Percentiles rank a stretch among this genome's conserved stretches.
Conservation (phyloP, 2,888 invertebrate species). For the Candidula unifasciata region DNA sequence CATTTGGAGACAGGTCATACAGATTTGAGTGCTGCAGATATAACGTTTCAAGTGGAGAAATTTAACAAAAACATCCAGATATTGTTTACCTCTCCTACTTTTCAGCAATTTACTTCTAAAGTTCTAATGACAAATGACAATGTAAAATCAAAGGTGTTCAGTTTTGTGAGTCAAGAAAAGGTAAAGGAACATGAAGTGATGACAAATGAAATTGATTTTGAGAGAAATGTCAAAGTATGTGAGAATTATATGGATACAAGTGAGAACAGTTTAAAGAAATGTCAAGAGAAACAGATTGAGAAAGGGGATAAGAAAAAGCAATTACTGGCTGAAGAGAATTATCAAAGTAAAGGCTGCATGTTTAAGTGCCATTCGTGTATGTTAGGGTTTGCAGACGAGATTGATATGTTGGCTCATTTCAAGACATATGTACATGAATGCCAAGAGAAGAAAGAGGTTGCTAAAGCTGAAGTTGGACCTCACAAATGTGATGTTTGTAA, state of each 20-base stretch:
- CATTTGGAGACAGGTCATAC: constrained; percentile 93
- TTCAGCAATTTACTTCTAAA: constrained; percentile 41
- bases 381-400: constrained; percentile 93
- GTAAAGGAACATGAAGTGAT: neutral
- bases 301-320: constrained; percentile 94
- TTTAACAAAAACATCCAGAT: constrained; percentile 61
- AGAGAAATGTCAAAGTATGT: constrained; percentile 12
- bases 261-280: constrained; percentile 16
- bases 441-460: constrained; percentile 84
- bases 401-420: constrained; percentile 92
- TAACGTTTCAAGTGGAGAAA: constrained; percentile 78
- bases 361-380: constrained; percentile 95
- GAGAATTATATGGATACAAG: constrained; percentile 41
- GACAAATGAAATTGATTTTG: constrained; percentile 2
- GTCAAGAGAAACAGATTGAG: constrained; percentile 45
- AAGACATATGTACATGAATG: constrained; percentile 94
- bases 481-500: constrained; percentile 97
- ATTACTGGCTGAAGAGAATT: constrained; percentile 92
- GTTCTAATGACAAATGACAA: constrained; percentile 10
- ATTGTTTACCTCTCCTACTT: constrained; percentile 58
- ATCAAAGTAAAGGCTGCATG: constrained; percentile 92
- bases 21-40: constrained; percentile 84
- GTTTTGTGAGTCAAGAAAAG: neutral
- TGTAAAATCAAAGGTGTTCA: neutral
- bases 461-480: constrained; percentile 88